phyloP scores from a whole-genome alignment of 2,113 vertebrate genomes.

The Ellobius talpinus region DNA sequence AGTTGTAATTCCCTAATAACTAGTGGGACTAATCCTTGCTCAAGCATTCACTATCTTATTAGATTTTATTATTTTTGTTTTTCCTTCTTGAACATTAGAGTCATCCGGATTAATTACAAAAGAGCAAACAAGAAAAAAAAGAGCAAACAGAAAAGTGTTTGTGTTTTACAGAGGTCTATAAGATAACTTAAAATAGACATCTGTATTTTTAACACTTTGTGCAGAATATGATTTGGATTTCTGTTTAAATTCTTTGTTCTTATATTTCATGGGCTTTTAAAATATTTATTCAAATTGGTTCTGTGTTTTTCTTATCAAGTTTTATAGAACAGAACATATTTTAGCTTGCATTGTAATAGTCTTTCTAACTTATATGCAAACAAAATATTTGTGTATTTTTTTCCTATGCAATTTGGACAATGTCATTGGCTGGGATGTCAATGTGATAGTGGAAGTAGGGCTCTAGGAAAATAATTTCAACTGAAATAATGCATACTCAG shows the following conservation, averaged over 20 bases:
- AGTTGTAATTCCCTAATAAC: background rate
- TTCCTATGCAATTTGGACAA: background rate
- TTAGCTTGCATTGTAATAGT: background rate
- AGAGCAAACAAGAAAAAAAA: background rate
- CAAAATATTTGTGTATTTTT: background rate
- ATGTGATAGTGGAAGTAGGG: background rate
- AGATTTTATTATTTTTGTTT: background rate
- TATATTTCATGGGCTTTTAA: background rate
- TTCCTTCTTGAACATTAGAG: background rate
- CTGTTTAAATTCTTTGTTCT: background rate
- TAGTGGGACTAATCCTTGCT: background rate
- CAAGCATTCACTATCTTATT: background rate
- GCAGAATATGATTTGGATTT: background rate
- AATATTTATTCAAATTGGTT: background rate
- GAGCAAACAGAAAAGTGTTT: background rate
- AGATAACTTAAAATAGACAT: background rate
- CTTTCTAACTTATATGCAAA: background rate
- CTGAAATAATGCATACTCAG: background rate
- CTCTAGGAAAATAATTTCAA: background rate
- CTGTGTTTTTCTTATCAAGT: background rate
- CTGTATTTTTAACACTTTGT: background rate
- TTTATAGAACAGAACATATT: background rate
- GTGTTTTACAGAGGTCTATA: background rate
- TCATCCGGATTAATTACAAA: background rate
- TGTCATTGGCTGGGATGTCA: background rate